Evolutionary conservation across 2,113 vertebrate genomes (phyloP).

Genomic region (Podarcis muralis): DNA sequence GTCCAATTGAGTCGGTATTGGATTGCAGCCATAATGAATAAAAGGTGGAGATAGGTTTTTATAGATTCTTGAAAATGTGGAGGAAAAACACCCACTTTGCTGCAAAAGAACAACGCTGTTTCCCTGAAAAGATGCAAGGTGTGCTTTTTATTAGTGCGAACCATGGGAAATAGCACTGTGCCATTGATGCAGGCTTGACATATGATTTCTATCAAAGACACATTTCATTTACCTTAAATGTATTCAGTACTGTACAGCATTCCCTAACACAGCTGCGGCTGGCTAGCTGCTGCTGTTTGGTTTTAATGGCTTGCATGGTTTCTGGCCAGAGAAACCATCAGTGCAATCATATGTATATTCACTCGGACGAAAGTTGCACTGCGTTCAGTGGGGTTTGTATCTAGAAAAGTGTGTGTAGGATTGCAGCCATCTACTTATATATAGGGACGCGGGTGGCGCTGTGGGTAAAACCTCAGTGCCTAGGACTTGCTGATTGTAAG

Average conservation of each 20-base stretch:
- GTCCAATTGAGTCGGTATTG: no score
- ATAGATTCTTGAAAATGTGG: neutral
- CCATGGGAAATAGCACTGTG: slow-evolving; percentile 67
- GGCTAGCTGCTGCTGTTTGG: slow-evolving; percentile 63
- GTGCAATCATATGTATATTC: neutral
- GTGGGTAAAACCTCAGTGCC: no score
- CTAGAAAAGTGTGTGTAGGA: neutral
- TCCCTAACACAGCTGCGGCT: slow-evolving; percentile 65
- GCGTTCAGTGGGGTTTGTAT: neutral
- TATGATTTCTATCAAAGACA: slow-evolving; percentile 71
- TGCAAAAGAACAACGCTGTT: slow-evolving; percentile 50
- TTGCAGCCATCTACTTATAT: slow-evolving; percentile 36
- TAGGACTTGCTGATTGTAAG: no score
- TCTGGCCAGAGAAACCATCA: slow-evolving; percentile 48
- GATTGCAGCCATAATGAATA: neutral
- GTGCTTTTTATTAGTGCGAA: slow-evolving; percentile 70
- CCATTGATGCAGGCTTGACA: slow-evolving; percentile 61
- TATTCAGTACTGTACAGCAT: slow-evolving; percentile 58
- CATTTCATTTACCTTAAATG: slow-evolving; percentile 61
- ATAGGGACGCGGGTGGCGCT: no score
- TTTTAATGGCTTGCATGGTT: slow-evolving; percentile 67
- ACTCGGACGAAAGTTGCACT: neutral
- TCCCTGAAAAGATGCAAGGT: slow-evolving; percentile 50
- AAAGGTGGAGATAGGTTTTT: neutral
- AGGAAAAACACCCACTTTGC: slow-evolving; percentile 39